Conservation (phyloP, 2,888 invertebrate genomes). For the Therioaphis trifolii region DNA sequence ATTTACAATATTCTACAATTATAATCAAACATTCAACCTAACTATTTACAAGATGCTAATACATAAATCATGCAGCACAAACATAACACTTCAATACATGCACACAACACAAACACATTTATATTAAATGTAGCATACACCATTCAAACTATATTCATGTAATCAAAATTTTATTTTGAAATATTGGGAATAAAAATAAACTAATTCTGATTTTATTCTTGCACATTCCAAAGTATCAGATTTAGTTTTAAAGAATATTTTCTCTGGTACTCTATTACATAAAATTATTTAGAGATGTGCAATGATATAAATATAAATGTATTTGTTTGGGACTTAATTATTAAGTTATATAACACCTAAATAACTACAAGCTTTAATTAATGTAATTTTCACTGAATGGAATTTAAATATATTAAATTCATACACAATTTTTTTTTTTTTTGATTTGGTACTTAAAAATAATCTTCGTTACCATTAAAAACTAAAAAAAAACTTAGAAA, state of each 20-base stretch:
- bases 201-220: slow-evolving; percentile 29
- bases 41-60: slow-evolving; percentile 61
- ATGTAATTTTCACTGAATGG: too few species aligned
- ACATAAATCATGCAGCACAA: slow-evolving; percentile 63
- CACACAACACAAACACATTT: slow-evolving; percentile 58
- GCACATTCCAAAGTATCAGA: slow-evolving; percentile 33
- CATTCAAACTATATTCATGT: slow-evolving; percentile 37
- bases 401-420: too few species aligned
- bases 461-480: too few species aligned
- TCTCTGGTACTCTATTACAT: slow-evolving; percentile 1
- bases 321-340: too few species aligned
- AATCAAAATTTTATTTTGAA: slow-evolving; percentile 16
- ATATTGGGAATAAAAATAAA: slow-evolving; percentile 34
- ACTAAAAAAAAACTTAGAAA: too few species aligned
- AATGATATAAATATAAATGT: slow-evolving; percentile 25
- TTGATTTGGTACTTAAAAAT: too few species aligned
- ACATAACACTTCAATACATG: slow-evolving; percentile 59
- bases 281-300: slow-evolving; percentile 46
- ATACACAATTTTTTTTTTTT: too few species aligned
- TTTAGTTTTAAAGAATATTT: neutral
- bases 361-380: too few species aligned
- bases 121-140: slow-evolving; percentile 50
- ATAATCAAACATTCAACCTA: slow-evolving; percentile 18
- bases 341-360: too few species aligned
- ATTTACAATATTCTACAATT: neutral